Base-by-base conservation (phyloP, 2,888 invertebrate genomes). In the Eurytoma californica region DNA sequence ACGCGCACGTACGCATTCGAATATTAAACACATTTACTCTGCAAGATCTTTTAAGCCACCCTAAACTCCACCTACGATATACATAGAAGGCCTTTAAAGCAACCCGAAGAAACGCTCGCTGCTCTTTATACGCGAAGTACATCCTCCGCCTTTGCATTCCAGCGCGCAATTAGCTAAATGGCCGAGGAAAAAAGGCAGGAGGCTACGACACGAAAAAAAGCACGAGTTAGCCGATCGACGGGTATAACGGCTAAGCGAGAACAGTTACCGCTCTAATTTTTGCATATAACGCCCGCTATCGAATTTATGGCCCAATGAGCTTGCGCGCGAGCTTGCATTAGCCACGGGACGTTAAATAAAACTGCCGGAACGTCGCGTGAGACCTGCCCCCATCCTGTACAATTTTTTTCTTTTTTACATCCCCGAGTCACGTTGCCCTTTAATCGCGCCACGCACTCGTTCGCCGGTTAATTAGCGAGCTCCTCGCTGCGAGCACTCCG, bases 321-420 rank as follows among this genome's bases (percentile, higher is more conserved):
- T 30, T 57, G 30, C 53, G 51, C 60, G 3, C 18, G 51, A 5
- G 51, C 39, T 30, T 57, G 61, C 67, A 49, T 65, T 65, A 73
- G 55, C 47, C 30, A 65, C 65, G 65, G 55, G 12, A 67, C 65
- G 74, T 67, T 74, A 67, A 74, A 74, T 74, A 74, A 67, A 61
- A 75, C 24, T 49, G 75, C 63, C 69, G 20, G 67, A 67, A 67
- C 58, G 39, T 72, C 20, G 61, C n/a, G 18, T 58, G 20, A 14
- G 51, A 30, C 5, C n/a, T 20, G 20, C 4, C 60, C 4, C 13
- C 18, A 9, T 16, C 65, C 9, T 5, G 24, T 24, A 2, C 24
- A 24, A 24, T 16, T 24, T 63, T 13, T 51, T 30, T 72, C 28
- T 47, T 58, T 18, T 30, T 51, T 63, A 28, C 28, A 4, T 72